Evolutionary conservation across 1,140 invertebrate species (phyloP), one percentile per base, ranked within the genome.

Genomic region (Eueides isabella): DNA sequence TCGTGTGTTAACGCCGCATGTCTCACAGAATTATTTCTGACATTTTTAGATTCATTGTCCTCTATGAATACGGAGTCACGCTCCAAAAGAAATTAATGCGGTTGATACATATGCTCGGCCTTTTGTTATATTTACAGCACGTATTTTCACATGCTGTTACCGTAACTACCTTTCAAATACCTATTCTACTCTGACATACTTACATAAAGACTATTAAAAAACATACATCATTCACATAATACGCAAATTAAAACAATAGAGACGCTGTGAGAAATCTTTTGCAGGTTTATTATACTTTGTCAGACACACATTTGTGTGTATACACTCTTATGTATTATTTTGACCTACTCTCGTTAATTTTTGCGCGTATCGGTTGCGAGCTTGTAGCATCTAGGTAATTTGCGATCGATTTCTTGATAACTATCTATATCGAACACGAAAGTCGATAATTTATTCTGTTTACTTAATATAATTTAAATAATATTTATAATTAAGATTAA

Each of bases 11-110:
- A 63, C 72, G 63, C 80, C 81, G 85, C 86, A 87, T 89, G 89
- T 92, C 91, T 92, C 91, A 87, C 85, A 92, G 91, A 92, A 92
- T 92, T 89, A 92, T 92, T 91, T 90, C 91, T 91, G 87, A 87
- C 88, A 91, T 92, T 92, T 92, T 92, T 90, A 92, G 88, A 88
- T 83, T 89, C 85, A 92, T 92, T 92, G 91, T 92, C 82, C 85
- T 82, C 80, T 63, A 76, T 87, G 85, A 86, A 87, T 87, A 88
- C 83, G 80, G 77, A 90, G 90, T 92, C 91, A 92, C 91, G 90
- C 88, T 92, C 91, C 90, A 91, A 89, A 91, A 92, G 89, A 80
- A 92, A 91, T 91, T 91, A 92, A 92, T 91, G 87, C 82, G 84
- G 82, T 75, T 83, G 78, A 80, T 86, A 86, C 82, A 82, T 82